Evolutionary conservation across 2,797 vertebrate genomes (phyloP).

Genomic region (Sebastes dallii): DNA sequence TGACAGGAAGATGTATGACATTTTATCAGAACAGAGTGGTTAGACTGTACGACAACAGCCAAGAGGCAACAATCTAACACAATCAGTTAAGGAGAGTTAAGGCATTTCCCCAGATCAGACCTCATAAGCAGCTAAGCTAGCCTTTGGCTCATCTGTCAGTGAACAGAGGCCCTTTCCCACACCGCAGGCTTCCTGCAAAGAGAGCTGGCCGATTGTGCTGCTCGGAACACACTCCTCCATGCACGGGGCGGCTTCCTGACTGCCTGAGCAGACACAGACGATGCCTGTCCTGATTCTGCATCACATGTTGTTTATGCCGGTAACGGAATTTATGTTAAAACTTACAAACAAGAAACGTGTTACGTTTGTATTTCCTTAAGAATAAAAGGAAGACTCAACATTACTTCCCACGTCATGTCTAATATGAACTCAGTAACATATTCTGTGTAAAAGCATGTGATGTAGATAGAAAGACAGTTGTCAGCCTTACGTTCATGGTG

Average conservation of each 20-base stretch:
- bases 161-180: conserved; percentile 58
- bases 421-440: neutral
- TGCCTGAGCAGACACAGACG: conserved; percentile 52
- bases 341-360: neutral
- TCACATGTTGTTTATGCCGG: conserved; percentile 9
- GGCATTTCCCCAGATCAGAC: conserved; percentile 22
- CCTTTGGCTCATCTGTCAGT: conserved; percentile 32
- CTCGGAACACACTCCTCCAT: conserved; percentile 27
- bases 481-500: conserved; percentile 96
- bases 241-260: conserved; percentile 51
- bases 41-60: neutral
- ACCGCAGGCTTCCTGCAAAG: conserved; percentile 62
- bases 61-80: neutral
- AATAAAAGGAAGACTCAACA: neutral
- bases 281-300: conserved; percentile 25
- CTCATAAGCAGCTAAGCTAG: conserved; percentile 30
- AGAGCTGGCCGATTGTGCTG: conserved; percentile 42
- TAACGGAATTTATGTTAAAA: neutral
- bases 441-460: neutral
- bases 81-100: conserved; percentile 9
- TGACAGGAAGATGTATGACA: neutral
- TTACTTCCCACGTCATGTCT: neutral
- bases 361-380: neutral
- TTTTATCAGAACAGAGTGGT: neutral
- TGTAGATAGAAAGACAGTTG: neutral